These are phyloP conservation scores for Acrobasis suavella DNA, from an alignment of 2,888 invertebrate species.

Conservation along the genomic window DNA sequence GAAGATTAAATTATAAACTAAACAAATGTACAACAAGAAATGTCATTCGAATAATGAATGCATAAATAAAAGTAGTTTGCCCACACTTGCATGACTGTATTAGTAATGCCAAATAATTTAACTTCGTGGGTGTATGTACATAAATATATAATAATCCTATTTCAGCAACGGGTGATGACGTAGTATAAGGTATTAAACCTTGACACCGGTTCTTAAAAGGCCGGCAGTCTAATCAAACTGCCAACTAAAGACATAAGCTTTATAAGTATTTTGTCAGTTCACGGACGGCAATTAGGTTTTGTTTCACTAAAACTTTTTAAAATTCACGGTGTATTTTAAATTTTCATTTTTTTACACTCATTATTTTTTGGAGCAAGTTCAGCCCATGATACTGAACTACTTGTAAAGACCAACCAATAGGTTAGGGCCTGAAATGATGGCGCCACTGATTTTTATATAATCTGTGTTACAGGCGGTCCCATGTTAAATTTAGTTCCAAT, in stretches of 20 bases:
- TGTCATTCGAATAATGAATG: neutral
- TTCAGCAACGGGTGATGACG: slow-evolving; percentile 17
- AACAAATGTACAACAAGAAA: too few species aligned
- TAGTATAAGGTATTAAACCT: slow-evolving; percentile 13
- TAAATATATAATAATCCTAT: slow-evolving; percentile 15
- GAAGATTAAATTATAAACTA: too few species aligned
- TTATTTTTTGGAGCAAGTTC: too few species aligned
- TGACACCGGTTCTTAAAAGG: slow-evolving; percentile 9
- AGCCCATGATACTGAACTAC: too few species aligned
- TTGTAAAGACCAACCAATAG: too few species aligned
- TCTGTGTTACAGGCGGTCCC: too few species aligned
- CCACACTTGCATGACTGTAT: neutral
- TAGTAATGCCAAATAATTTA: neutral
- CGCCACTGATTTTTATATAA: too few species aligned
- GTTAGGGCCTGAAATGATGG: too few species aligned
- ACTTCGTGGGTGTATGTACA: neutral
- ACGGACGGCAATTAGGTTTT: neutral
- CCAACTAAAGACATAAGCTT: slow-evolving; percentile 5
- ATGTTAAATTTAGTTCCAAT: too few species aligned
- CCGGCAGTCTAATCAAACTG: slow-evolving; percentile 8
- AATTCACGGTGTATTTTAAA: too few species aligned
- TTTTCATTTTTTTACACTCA: too few species aligned
- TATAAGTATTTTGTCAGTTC: neutral
- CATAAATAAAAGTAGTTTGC: neutral
- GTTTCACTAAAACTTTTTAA: neutral